Conservation (phyloP, 2,113 vertebrate species). For the Carassius auratus region DNA sequence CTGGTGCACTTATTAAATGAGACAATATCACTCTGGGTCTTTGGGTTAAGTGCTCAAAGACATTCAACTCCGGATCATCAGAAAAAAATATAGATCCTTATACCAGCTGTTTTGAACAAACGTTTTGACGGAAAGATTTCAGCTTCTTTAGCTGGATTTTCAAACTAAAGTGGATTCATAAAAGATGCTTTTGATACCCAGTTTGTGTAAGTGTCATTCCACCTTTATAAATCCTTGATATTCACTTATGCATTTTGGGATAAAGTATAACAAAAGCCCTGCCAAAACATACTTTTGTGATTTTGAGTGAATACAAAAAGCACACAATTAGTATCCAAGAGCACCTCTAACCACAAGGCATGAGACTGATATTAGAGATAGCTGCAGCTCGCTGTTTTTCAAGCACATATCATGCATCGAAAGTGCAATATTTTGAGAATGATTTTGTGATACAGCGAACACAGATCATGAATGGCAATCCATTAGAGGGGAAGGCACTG, state of each 20-base stretch:
- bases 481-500: neutral
- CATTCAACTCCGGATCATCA: neutral
- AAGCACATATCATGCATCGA: slow-evolving; percentile 9
- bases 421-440: slow-evolving; percentile 34
- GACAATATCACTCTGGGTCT: neutral
- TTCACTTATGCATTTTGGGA: neutral
- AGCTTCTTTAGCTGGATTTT: slow-evolving; percentile 19
- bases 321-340: slow-evolving; percentile 4
- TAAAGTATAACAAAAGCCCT: slow-evolving; percentile 2
- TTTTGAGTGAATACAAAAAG: slow-evolving; percentile 4
- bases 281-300: neutral
- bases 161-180: slow-evolving; percentile 32
- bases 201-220: neutral
- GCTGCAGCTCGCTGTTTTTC: neutral
- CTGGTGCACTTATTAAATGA: slow-evolving; percentile 27
- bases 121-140: slow-evolving; percentile 1
- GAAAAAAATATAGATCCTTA: slow-evolving; percentile 7
- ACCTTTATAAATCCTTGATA: slow-evolving; percentile 25
- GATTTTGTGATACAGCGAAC: slow-evolving; percentile 22
- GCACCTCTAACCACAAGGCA: slow-evolving; percentile 16
- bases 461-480: neutral
- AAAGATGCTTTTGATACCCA: slow-evolving; percentile 3
- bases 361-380: slow-evolving; percentile 10
- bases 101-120: slow-evolving; percentile 30
- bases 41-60: neutral